These are phyloP conservation scores for Heliconius charithonia DNA, from an alignment of 2,888 invertebrate species.

Conservation along the genomic window DNA sequence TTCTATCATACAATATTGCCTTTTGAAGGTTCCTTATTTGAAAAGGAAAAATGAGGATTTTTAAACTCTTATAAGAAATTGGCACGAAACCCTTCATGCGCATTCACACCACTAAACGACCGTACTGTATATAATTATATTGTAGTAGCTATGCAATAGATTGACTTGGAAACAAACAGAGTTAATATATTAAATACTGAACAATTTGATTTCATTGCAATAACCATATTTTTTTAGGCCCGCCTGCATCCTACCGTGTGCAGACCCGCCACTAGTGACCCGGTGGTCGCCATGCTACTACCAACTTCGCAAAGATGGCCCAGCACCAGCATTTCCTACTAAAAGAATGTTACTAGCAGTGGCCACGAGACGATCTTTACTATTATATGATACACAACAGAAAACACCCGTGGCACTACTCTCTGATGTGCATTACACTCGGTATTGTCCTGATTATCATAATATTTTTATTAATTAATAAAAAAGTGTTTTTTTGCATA, in stretches of 20 bases:
- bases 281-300: conserved; percentile 76
- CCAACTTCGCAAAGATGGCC: conserved; percentile 74
- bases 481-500: not conserved
- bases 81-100: no score
- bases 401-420: conserved; percentile 69
- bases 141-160: no score
- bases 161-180: no score
- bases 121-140: no score
- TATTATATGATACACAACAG: conserved; percentile 78
- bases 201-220: no score
- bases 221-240: conserved; percentile 82
- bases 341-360: conserved; percentile 96
- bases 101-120: no score
- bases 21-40: no score
- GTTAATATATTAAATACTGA: no score
- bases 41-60: no score
- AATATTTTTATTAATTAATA: no score
- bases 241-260: conserved; percentile 89
- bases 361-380: conserved; percentile 93
- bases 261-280: conserved; percentile 82
- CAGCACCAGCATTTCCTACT: conserved; percentile 81
- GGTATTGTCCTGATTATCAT: conserved; percentile 52
- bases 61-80: no score
- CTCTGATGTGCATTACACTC: conserved; percentile 75
- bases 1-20: no score